Evolutionary conservation across 1,140 invertebrate species (phyloP), one percentile per base, ranked within the genome.

Genomic region (Brachionus koreanus): DNA sequence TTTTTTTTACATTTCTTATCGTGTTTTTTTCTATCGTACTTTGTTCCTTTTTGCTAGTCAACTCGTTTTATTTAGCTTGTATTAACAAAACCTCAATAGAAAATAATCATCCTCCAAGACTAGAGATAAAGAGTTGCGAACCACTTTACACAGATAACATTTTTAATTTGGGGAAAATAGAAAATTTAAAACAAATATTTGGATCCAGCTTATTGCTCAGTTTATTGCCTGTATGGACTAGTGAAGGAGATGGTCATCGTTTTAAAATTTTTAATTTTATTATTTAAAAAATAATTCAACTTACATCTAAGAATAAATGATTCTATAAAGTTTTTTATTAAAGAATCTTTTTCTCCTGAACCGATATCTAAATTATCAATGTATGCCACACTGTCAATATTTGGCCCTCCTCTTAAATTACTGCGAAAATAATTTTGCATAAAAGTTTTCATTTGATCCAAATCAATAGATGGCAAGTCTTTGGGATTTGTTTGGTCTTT

Each of bases 131-230:
- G 37, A 39, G 16, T 69, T 39, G 35, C 37, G 37, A 57, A 25
- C 1, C n/a, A 39, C 63, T 65, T 16, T 16, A 39, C 16, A 35
- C 16, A 39, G 65, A 69, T 5, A 69, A 39, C n/a, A 37, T 69
- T 12, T 69, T 69, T 69, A 33, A 69, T 39, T 7, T 69, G 35
- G 65, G 65, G 5, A 19, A 6, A 37, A 16, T 3, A 7, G 65
- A 69, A 69, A 69, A 69, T 69, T 69, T 37, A 12, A 37, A 69
- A 39, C 33, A 69, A 39, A 39, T 69, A 37, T 69, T 69, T 39
- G 65, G 65, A 10, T 35, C 16, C 6, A 69, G 35, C 39, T 12
- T 69, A 1, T 69, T 69, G 9, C 37, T 69, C 37, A 39, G 33
- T 19, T 2, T 69, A 3, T 23, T 69, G 10, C 65, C 65, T 39